Conservation (phyloP, 2,888 invertebrate species). For the Eilema sororculum region DNA sequence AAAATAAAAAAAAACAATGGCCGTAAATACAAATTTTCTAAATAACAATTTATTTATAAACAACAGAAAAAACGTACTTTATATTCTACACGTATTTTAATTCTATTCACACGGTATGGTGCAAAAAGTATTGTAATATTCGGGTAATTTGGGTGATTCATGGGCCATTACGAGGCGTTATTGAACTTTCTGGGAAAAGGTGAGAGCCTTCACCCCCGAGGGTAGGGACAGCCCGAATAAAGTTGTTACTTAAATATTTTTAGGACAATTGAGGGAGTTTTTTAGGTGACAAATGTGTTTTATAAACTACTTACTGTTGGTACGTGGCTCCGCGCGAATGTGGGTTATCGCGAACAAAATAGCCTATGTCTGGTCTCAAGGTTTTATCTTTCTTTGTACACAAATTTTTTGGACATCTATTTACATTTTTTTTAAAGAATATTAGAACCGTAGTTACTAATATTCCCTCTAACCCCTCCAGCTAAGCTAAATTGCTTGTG, state of each 20-base stretch:
- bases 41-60: slow-evolving; percentile 8
- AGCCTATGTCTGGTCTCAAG: too few species aligned
- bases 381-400: too few species aligned
- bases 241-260: slow-evolving; percentile 32
- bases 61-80: slow-evolving; percentile 6
- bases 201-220: slow-evolving; percentile 44
- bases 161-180: slow-evolving; percentile 71
- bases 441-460: too few species aligned
- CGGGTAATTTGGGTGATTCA: slow-evolving; percentile 74
- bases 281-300: not conserved
- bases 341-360: too few species aligned
- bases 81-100: slow-evolving; percentile 50
- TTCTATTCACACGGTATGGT: slow-evolving; percentile 59
- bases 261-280: not conserved
- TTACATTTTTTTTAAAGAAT: too few species aligned
- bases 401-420: too few species aligned
- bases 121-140: slow-evolving; percentile 70
- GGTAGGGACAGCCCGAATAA: slow-evolving; percentile 43
- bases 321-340: not conserved
- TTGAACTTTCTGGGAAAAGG: slow-evolving; percentile 65
- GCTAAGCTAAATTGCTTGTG: too few species aligned
- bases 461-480: too few species aligned
- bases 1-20: not conserved
- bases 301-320: not conserved
- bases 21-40: not conserved